Percentiles rank a stretch among this genome's conserved stretches.
Conservation (phyloP, 2,113 vertebrate species). For the Eulemur rufifrons region DNA sequence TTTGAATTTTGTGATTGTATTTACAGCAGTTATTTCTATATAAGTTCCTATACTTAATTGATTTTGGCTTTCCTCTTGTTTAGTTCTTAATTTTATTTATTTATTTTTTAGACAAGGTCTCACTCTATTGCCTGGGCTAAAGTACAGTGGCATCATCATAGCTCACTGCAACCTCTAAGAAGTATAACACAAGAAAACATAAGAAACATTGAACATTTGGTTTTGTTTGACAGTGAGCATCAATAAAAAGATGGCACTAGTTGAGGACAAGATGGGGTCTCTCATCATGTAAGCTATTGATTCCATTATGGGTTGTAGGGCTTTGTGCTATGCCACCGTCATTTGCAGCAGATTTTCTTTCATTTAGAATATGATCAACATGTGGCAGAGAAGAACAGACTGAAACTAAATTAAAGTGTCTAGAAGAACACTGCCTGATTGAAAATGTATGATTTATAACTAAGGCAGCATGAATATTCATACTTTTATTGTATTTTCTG, state of each 20-base stretch:
- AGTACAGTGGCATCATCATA: too few relatives aligned
- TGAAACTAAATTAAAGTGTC: background rate
- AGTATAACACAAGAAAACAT: background rate
- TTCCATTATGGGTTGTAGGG: background rate
- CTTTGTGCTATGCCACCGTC: background rate
- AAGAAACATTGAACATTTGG: background rate
- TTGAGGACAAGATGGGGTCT: background rate
- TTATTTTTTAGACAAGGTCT: too few relatives aligned
- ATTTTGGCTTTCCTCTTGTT: background rate
- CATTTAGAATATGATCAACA: background rate
- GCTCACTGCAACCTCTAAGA: background rate
- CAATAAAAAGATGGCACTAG: background rate
- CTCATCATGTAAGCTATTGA: background rate
- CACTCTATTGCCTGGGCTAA: too few relatives aligned
- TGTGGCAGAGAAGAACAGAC: background rate
- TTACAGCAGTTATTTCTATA: background rate
- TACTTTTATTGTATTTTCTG: background rate
- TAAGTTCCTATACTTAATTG: background rate
- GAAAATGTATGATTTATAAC: background rate
- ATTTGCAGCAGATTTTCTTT: background rate
- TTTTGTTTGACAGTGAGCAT: background rate
- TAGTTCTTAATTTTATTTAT: background rate
- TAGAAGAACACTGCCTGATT: background rate
- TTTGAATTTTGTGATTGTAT: background rate
- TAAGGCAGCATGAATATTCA: background rate